Percentiles rank a stretch among this genome's conserved stretches.
Conservation (phyloP, 2,113 vertebrate genomes). For the Salvelinus namaycush region DNA sequence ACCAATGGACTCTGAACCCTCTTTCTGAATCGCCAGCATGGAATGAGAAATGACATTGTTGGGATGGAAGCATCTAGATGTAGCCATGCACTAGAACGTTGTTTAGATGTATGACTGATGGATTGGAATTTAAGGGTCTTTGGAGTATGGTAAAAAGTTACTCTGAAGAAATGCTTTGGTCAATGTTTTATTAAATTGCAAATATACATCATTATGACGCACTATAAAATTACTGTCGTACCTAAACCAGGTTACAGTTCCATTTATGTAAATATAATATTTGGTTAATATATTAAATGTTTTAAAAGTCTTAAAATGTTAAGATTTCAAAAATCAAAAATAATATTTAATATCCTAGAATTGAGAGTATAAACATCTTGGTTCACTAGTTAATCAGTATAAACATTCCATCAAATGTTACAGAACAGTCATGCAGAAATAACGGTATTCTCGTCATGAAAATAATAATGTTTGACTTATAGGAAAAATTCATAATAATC, state of each 20-base stretch:
- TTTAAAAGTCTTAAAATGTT: conserved; percentile 21
- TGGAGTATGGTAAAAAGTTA: conserved; percentile 58
- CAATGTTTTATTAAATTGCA: conserved; percentile 62
- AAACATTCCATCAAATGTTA: conserved; percentile 7
- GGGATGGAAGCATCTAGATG: conserved; percentile 58
- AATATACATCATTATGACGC: conserved; percentile 29
- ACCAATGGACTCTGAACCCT: conserved; percentile 87
- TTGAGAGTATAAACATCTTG: conserved; percentile 17
- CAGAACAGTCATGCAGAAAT: background rate
- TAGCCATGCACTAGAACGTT: background rate
- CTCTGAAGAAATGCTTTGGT: conserved; percentile 64
- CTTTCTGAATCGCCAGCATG: conserved; percentile 62
- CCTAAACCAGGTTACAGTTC: conserved; percentile 8
- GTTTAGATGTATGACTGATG: conserved; percentile 18
- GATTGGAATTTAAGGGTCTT: conserved; percentile 61
- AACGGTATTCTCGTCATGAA: background rate
- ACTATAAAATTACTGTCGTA: conserved; percentile 17
- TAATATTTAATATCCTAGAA: conserved; percentile 4
- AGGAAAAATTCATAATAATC: no score
- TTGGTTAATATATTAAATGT: conserved; percentile 5
- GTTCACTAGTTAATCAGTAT: conserved; percentile 35
- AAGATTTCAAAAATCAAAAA: conserved; percentile 19
- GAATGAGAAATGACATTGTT: conserved; percentile 72
- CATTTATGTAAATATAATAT: conserved; percentile 7
- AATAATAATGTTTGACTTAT: no score